phyloP scores from a whole-genome alignment of 2,113 vertebrate genomes.

The Columba janthina region DNA sequence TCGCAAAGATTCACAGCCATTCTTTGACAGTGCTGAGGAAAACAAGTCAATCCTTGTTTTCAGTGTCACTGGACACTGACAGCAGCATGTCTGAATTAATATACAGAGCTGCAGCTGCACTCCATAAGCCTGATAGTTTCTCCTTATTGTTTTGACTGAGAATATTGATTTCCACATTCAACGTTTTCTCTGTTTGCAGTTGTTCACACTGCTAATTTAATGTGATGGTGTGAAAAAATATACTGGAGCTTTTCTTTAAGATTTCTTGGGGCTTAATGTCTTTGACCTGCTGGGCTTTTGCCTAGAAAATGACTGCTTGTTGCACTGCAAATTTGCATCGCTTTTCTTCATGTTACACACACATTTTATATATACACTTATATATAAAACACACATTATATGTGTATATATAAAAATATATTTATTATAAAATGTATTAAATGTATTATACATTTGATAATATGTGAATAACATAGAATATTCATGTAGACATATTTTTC shows the following conservation, averaged over 20 bases:
- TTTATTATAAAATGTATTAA: too few relatives aligned
- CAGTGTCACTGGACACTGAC: background rate
- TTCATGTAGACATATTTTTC: background rate
- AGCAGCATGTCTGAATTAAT: background rate
- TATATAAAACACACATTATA: background rate
- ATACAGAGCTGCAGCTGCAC: background rate
- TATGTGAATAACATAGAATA: background rate
- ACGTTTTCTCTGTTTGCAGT: background rate
- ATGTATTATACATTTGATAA: background rate
- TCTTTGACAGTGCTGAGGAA: background rate
- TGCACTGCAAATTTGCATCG: background rate
- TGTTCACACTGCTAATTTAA: conserved; percentile 12
- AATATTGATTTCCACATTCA: conserved; percentile 19
- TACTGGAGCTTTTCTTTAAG: background rate
- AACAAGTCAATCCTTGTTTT: conserved; percentile 25
- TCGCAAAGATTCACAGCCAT: background rate
- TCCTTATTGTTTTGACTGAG: background rate
- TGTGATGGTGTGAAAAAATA: conserved; percentile 4
- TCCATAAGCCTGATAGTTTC: background rate
- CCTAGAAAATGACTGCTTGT: background rate
- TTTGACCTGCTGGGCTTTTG: background rate
- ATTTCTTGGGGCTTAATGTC: background rate
- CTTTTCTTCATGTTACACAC: background rate
- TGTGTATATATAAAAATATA: background rate
- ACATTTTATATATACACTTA: background rate